These are phyloP conservation scores for Sericinus montela DNA, from an alignment of 2,888 invertebrate genomes.

Conservation along the genomic window DNA sequence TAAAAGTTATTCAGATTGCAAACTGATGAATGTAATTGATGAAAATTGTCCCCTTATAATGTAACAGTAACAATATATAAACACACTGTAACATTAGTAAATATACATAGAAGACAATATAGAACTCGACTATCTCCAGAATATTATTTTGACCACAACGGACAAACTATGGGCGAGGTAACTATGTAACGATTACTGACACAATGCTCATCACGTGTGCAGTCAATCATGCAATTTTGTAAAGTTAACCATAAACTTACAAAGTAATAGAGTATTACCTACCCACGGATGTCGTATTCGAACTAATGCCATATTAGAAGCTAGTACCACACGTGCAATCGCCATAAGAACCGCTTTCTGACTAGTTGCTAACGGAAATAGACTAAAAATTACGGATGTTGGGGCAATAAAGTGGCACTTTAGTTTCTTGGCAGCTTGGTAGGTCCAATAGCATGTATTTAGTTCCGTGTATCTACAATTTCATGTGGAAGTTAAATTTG, in stretches of 20 bases:
- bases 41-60: no score
- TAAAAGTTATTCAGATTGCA: no score
- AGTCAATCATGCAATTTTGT: not conserved
- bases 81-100: no score
- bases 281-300: not conserved
- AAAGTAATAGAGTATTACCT: slow-evolving; percentile 6
- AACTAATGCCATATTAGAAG: slow-evolving; percentile 2
- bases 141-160: no score
- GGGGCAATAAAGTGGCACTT: slow-evolving; percentile 34
- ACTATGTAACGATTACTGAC: not conserved
- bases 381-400: slow-evolving; percentile 51
- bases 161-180: no score
- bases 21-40: no score
- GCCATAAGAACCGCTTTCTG: slow-evolving; percentile 27
- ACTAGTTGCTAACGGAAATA: slow-evolving; percentile 32
- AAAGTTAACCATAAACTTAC: not conserved
- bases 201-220: not conserved
- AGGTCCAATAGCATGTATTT: not conserved
- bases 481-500: no score
- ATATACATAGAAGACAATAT: no score
- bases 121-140: no score
- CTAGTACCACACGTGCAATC: slow-evolving; percentile 20
- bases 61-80: no score
- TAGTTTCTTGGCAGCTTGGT: slow-evolving; percentile 4
- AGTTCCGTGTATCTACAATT: no score